Conservation (phyloP, 2,888 invertebrate species). For the Rhamphomyia laevipes region DNA sequence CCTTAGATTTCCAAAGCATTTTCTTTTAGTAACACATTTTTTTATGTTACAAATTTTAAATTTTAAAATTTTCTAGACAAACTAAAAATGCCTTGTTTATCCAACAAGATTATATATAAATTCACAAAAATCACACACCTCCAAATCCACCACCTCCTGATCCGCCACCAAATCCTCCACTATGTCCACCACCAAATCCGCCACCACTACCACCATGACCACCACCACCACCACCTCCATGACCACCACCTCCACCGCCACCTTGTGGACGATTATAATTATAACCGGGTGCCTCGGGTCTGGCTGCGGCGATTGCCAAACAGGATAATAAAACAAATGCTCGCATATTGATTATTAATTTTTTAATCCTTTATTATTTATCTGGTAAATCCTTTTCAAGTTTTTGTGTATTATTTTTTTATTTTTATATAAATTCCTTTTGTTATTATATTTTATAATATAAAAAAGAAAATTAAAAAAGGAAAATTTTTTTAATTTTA, state of each 20-base stretch:
- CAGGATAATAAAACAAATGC: slow-evolving; percentile 38
- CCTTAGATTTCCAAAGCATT: too few species aligned
- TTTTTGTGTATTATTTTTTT: too few species aligned
- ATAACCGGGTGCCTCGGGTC: slow-evolving; percentile 11
- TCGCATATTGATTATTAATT: slow-evolving; percentile 26
- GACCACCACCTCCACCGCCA: neutral
- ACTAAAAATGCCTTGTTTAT: too few species aligned
- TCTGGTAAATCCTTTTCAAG: too few species aligned
- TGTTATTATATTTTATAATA: too few species aligned
- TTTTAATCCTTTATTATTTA: neutral
- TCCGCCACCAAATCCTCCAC: neutral
- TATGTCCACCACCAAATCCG: neutral
- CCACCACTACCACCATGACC: neutral
- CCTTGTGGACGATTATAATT: neutral
- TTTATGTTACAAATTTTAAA: neutral
- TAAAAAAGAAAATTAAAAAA: neutral
- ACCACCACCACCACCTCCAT: neutral
- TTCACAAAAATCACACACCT: slow-evolving; percentile 1
- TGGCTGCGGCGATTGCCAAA: slow-evolving; percentile 35
- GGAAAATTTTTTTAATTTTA: neutral
- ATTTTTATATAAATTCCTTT: too few species aligned
- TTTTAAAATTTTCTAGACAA: neutral
- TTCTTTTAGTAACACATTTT: neutral
- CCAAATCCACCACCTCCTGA: neutral
- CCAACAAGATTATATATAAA: too few species aligned